Base-by-base conservation (phyloP, 92 coral and sea anemone species). In the Parazoanthus darwini region DNA sequence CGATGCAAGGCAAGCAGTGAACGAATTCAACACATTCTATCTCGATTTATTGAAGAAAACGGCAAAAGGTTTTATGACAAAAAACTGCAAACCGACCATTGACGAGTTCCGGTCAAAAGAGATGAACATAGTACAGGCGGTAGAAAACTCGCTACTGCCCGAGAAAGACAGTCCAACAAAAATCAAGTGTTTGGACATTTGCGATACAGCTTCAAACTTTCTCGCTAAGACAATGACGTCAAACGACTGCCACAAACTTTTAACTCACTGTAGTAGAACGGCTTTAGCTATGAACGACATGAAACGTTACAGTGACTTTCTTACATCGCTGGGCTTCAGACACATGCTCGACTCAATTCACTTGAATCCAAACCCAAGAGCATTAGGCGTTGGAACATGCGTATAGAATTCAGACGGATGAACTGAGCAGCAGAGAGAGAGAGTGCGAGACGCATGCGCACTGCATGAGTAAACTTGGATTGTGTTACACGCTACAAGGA, bases 401-500 rank as follows among this genome's bases (percentile, higher is more conserved):
- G 29, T 50, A 82, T 33, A 26, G 20, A 42, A 50, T 90, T 13
- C 89, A 87, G 73, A 80, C 51, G 56, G 23, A 81, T 16, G 51
- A 81, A 81, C n/a, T 82, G 75, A 38, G 72, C 76, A 70, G 77
- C 26, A 63, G 25, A 23, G 78, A 76, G 50, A 42, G 77, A 29
- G 37, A 56, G 35, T 82, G 86, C 48, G 90, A 86, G 44, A 63
- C 86, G 42, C 78, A 85, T 79, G 93, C 93, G 65, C 93, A 91
- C 78, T 83, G 93, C 71, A 67, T 23, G 65, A 91, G 93, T 77
- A 91, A 91, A 72, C 85, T 91, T 25, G 93, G 91, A 15, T 79
- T 91, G 54, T 91, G 93, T 36, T 84, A 88, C 76, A 54, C 50
- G 29, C 39, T 70, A 15, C 63, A 86, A 23, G 89, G 76, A 42